These are phyloP conservation scores for Galemys pyrenaicus DNA, from an alignment of 2,113 vertebrate species.

Conservation along the genomic window DNA sequence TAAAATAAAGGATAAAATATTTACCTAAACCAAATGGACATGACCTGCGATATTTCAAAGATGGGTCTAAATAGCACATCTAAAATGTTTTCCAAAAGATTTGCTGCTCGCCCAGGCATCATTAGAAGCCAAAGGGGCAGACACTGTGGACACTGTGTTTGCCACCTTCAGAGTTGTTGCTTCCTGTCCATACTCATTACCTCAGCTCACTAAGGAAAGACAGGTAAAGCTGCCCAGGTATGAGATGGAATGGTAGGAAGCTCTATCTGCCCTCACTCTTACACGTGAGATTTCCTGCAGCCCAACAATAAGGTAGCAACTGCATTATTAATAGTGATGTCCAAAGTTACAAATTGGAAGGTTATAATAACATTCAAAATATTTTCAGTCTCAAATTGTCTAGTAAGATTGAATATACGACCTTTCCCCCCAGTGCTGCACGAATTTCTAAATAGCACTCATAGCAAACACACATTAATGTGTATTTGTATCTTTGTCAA, in stretches of 20 bases:
- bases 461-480: background rate
- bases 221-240: rapidly evolving
- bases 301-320: background rate
- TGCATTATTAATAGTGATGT: rapidly evolving
- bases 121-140: background rate
- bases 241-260: rapidly evolving
- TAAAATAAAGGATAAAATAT: background rate
- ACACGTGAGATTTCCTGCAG: background rate
- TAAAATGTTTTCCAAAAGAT: background rate
- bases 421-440: background rate
- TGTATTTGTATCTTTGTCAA: background rate
- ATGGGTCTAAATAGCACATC: background rate
- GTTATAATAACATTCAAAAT: background rate
- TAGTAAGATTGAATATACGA: rapidly evolving
- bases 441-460: background rate
- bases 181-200: background rate
- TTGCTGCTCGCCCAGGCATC: background rate
- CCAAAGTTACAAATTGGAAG: background rate
- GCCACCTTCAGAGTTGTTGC: background rate
- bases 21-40: constrained; percentile 41
- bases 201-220: background rate
- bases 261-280: background rate
- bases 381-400: background rate
- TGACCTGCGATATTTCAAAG: background rate
- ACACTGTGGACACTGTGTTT: background rate